Conservation (phyloP, 37 sponge, comb jelly and placozoan genomes). For the Haliclona indistincta region DNA sequence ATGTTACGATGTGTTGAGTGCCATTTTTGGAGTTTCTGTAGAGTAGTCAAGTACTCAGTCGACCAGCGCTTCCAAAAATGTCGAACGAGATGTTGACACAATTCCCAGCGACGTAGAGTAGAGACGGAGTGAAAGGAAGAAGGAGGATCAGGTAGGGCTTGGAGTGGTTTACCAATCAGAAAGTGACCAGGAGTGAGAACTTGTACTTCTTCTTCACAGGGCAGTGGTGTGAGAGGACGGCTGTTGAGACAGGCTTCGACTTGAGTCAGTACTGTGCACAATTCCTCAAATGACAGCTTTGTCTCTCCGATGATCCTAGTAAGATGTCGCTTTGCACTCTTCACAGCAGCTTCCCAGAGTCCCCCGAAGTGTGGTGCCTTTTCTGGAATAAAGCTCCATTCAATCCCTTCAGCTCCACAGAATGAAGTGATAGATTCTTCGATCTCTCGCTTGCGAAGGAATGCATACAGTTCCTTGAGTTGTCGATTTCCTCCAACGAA, state of each 20-base stretch:
- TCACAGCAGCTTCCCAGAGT: slow-evolving; percentile 37
- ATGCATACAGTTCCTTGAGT: slow-evolving; percentile 30
- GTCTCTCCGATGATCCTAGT: neutral
- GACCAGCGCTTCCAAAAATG: slow-evolving; percentile 36
- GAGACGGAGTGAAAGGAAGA: slow-evolving; percentile 23
- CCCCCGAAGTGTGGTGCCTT: slow-evolving; percentile 39
- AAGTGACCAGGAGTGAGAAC: slow-evolving; percentile 48
- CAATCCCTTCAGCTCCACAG: slow-evolving; percentile 25
- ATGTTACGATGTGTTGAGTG: too few species aligned
- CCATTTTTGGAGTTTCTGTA: too few species aligned
- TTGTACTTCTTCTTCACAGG: slow-evolving; percentile 30
- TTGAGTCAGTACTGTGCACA: slow-evolving; percentile 10
- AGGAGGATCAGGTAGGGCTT: too few species aligned
- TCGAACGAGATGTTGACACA: slow-evolving; percentile 28
- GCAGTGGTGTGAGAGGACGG: slow-evolving; percentile 5
- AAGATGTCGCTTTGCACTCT: slow-evolving; percentile 6
- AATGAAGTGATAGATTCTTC: slow-evolving; percentile 27
- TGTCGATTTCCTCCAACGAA: slow-evolving; percentile 25
- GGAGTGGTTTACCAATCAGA: too few species aligned
- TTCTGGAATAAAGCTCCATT: slow-evolving; percentile 40
- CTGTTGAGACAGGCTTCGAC: slow-evolving; percentile 34
- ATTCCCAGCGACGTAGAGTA: slow-evolving; percentile 21
- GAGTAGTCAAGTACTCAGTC: slow-evolving; percentile 17
- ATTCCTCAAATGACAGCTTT: slow-evolving; percentile 9
- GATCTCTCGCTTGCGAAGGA: slow-evolving; percentile 13